Evolutionary conservation across 1,140 invertebrate genomes (phyloP).

Genomic region (Diprion similis): DNA sequence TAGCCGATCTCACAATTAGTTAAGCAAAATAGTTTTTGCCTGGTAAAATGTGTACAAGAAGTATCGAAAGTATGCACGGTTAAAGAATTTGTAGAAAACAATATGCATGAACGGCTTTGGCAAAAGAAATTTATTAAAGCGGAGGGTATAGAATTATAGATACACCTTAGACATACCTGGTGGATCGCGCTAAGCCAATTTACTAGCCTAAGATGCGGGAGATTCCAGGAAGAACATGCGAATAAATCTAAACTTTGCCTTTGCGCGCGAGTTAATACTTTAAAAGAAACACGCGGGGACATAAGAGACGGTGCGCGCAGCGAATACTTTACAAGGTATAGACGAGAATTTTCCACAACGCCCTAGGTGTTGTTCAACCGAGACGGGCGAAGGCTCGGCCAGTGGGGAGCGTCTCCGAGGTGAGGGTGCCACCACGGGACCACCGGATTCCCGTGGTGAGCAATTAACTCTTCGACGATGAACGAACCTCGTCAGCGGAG

Average conservation of each 20-base stretch:
- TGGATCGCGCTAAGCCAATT: neutral
- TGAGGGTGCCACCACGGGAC: constrained; percentile 4
- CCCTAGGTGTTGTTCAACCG: constrained; percentile 1
- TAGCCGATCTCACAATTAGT: neutral
- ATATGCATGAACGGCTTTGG: neutral
- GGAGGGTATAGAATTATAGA: neutral
- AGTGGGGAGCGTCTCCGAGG: neutral
- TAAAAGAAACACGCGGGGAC: neutral
- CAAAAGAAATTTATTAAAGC: neutral
- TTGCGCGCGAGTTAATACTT: neutral
- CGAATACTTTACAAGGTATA: neutral
- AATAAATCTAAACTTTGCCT: neutral
- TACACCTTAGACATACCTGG: neutral
- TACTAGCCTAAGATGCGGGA: neutral
- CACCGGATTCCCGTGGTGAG: constrained; percentile 3
- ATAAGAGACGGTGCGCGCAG: neutral
- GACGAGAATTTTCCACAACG: neutral
- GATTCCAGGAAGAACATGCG: constrained; percentile 1
- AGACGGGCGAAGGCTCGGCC: neutral
- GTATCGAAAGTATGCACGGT: neutral
- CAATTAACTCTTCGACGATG: neutral
- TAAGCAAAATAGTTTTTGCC: neutral
- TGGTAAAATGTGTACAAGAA: neutral
- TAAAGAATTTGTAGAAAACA: too few relatives aligned
- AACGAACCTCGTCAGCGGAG: neutral